Percentiles rank a stretch among this genome's conserved stretches.
Conservation (phyloP, 2,113 vertebrate genomes). For the Eptesicus fuscus region DNA sequence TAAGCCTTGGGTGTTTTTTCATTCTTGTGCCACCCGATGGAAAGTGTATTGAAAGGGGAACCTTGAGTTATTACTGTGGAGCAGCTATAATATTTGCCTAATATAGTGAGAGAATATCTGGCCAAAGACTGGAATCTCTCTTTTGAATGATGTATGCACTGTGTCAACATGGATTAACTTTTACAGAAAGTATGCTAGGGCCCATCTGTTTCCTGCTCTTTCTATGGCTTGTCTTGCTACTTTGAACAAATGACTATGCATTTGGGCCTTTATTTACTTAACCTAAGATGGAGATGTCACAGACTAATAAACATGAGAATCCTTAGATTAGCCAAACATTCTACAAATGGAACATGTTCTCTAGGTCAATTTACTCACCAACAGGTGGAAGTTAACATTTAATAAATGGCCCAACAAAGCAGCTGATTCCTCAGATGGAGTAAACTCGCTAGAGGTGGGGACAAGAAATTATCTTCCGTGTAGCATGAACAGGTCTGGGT, state of each 20-base stretch:
- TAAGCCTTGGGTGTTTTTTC: background rate
- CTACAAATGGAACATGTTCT: background rate
- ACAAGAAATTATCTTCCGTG: background rate
- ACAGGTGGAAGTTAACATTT: background rate
- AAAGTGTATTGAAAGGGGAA: background rate
- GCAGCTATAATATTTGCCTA: background rate
- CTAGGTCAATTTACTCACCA: background rate
- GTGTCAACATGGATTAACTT: background rate
- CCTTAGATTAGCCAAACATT: background rate
- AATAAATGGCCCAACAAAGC: background rate
- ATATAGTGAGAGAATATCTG: background rate
- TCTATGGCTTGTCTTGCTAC: background rate
- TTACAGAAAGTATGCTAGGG: background rate
- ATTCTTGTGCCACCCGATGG: background rate
- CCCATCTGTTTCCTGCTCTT: constrained; percentile 23
- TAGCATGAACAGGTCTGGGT: background rate
- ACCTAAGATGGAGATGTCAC: background rate
- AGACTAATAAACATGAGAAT: background rate
- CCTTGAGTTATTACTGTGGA: background rate
- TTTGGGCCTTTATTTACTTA: background rate
- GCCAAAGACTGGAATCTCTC: background rate
- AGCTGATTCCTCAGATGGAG: background rate
- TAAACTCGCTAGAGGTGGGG: background rate
- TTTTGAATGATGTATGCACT: background rate
- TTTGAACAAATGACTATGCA: background rate